Evolutionary conservation across 1,140 invertebrate species (phyloP).

Genomic region (Drosophila subpulchrella): DNA sequence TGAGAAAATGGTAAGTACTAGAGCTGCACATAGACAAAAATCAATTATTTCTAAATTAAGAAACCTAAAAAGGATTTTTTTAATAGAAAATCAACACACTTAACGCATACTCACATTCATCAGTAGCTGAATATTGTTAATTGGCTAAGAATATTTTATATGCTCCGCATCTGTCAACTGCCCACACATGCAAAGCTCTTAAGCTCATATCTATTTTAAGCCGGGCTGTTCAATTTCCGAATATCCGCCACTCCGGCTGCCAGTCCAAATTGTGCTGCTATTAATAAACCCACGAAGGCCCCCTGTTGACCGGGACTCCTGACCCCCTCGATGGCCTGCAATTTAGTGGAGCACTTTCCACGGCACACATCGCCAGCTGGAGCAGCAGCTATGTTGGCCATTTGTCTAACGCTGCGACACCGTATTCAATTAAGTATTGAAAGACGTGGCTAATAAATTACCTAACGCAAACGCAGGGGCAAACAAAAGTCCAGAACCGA

Average conservation of each 20-base stretch:
- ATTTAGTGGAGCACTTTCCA: slow-evolving; percentile 63
- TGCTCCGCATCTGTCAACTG: slow-evolving; percentile 10
- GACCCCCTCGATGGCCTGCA: slow-evolving; percentile 19
- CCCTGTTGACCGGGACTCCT: slow-evolving; percentile 12
- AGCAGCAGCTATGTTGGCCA: slow-evolving; percentile 33
- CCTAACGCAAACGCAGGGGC: slow-evolving; percentile 17
- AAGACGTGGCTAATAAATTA: slow-evolving; percentile 70
- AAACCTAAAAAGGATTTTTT: no score
- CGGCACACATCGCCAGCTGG: slow-evolving; percentile 30
- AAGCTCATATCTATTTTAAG: slow-evolving; percentile 48
- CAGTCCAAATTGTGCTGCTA: slow-evolving; percentile 40
- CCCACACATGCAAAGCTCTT: slow-evolving; percentile 1
- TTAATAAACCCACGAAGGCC: slow-evolving; percentile 59
- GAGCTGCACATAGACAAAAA: no score
- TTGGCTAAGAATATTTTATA: neutral
- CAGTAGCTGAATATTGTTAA: no score
- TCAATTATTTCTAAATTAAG: no score
- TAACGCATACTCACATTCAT: no score
- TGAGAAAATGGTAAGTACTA: no score
- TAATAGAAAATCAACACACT: no score
- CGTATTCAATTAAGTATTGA: slow-evolving; percentile 79
- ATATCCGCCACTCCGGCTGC: slow-evolving; percentile 4
- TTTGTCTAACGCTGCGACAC: slow-evolving; percentile 70
- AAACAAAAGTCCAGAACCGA: slow-evolving; percentile 7
- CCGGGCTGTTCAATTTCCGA: neutral